Evolutionary conservation across 2,113 vertebrate species (phyloP).

Genomic region (Psettodes erumei): DNA sequence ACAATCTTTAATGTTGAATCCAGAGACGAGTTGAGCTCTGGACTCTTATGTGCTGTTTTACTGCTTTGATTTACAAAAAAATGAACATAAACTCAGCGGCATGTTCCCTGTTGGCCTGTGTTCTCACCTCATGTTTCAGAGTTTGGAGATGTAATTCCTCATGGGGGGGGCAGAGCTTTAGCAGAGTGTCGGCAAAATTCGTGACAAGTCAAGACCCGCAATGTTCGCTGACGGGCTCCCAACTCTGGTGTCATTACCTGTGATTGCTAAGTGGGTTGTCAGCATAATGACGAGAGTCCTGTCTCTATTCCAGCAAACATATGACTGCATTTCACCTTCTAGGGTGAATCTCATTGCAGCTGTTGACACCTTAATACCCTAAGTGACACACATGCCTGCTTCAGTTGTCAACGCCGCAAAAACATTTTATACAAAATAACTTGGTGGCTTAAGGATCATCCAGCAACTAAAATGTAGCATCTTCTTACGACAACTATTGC

Average conservation of each 20-base stretch:
- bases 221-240: constrained; percentile 34
- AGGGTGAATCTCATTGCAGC: constrained; percentile 13
- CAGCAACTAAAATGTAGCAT: background rate
- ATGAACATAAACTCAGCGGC: constrained; percentile 10
- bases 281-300: background rate
- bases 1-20: constrained; percentile 2
- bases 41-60: background rate
- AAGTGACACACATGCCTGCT: background rate
- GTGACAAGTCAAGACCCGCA: background rate
- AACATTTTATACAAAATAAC: background rate
- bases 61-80: background rate
- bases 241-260: constrained; percentile 25
- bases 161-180: constrained; percentile 23
- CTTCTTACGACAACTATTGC: too few species aligned
- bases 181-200: constrained; percentile 4
- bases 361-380: background rate
- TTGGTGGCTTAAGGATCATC: background rate
- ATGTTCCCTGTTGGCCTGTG: background rate
- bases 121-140: background rate
- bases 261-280: constrained; percentile 38
- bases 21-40: background rate
- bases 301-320: background rate
- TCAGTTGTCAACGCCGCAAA: constrained; percentile 8
- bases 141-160: constrained; percentile 6
- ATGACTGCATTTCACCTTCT: constrained; percentile 3